Evolutionary conservation across 1,140 invertebrate species (phyloP), one percentile per base, ranked within the genome.

Genomic region (Eueides isabella): DNA sequence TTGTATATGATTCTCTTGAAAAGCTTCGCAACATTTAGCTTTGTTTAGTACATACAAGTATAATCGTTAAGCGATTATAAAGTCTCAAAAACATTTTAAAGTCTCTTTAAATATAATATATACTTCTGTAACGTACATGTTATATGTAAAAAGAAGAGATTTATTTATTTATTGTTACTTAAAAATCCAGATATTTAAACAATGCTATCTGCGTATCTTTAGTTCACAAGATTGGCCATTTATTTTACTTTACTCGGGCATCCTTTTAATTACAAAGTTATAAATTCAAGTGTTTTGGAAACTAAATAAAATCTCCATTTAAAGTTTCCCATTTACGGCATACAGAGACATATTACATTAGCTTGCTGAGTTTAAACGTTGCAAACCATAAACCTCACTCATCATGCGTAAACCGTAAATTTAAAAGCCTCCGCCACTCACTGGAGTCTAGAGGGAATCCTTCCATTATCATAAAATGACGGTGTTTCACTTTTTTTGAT

Each of bases 391-490:
- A 91, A 91, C 81, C 83, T 85, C 77, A 77, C 83, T 90, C 88
- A 87, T 87, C 89, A 88, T 81, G 66, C 81, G 79, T 78, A 80
- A 80, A 82, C 83, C 87, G 83, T 91, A 91, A 91, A 91, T 91
- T 89, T 91, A 91, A 91, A 87, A 90, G 89, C 84, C 84, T 91
- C 80, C 82, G 80, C 84, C 86, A 85, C 85, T 86, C 81, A 77
- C 78, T 2, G 61, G 80, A 79, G 82, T 84, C 85, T 82, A 80
- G 72, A 78, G 76, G 79, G 76, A 80, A 76, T 77, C 81, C 86
- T 80, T 84, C 89, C 87, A 91, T 91, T 90, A 91, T 85, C 88
- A 91, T 91, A 91, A 90, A 91, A 89, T 91, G 85, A 87, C 85
- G 79, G 78, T 82, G 80, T 88, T 85, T 86, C 88, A 89, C 85